Base-by-base conservation (phyloP, 2,797 vertebrate species). In the Chiropotes sagulatus region DNA sequence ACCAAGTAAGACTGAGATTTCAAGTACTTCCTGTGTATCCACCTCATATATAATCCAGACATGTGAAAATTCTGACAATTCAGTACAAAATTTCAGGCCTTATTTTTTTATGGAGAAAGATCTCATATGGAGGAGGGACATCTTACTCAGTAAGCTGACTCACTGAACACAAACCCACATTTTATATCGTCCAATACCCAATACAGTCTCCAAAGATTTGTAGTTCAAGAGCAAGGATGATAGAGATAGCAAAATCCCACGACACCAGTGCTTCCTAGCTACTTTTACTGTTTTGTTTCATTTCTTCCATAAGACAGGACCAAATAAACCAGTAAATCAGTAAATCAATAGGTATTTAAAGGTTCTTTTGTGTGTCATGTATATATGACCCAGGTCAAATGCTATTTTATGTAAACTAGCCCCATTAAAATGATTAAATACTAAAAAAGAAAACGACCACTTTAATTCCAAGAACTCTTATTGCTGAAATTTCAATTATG, bases 281-380 rank as follows among this genome's bases (percentile, higher is more conserved):
- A 73, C 67, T 92, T 92, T 92, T 48, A 93, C 75, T 84, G 20
- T 90, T 96, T 88, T 93, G 33, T 76, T 96, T 96, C 58, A 84
- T 87, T 95, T 22, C 26, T 90, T 36, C 41, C 7, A 2, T 64
- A 96, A 83, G 44, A 79, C 6, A 89, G 30, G 26, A 93, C 28
- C 64, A 97, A 90, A 97, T 85, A 96, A 94, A 89, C n/a, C 14
- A 88, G 84, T 91, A 97, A 92, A 90, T 87, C 84, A 87, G 48
- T 90, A 97, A 83, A 78, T 88, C 67, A 91, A 48, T 50, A 96
- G 14, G 28, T 80, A 44, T 24, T 82, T 89, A 73, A 1, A 89
- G 26, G 10, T 50, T 75, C 33, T 83, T 90, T 94, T 88, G 30
- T 80, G 39, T 95, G 50, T 28, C 86, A 85, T 57, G 13, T 84